These are phyloP conservation scores for Volucella bombylans DNA, from an alignment of 2,888 invertebrate genomes.

Conservation along the genomic window DNA sequence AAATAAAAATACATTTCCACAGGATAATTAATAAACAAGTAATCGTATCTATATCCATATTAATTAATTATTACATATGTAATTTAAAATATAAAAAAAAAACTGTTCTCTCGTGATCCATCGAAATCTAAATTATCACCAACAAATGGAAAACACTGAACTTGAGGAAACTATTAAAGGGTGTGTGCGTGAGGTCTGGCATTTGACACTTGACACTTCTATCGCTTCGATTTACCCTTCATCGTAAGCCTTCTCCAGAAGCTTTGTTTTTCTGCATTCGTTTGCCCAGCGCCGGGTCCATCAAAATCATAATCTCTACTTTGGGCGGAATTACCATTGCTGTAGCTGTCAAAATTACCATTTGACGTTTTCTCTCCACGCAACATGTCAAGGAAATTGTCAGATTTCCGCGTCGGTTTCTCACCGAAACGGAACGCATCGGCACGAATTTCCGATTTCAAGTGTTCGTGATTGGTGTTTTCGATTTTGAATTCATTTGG, in stretches of 20 bases:
- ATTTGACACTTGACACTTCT: slow-evolving; percentile 77
- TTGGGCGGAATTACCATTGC: slow-evolving; percentile 76
- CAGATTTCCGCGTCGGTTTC: slow-evolving; percentile 83
- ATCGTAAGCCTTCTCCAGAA: slow-evolving; percentile 88
- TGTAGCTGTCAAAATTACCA: slow-evolving; percentile 73
- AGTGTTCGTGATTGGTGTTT: slow-evolving; percentile 87
- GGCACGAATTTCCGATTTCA: slow-evolving; percentile 87
- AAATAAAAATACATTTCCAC: slow-evolving; percentile 3
- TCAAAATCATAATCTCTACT: slow-evolving; percentile 83
- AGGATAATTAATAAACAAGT: slow-evolving; percentile 12
- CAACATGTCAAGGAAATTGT: slow-evolving; percentile 87
- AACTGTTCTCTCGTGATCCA: slow-evolving; percentile 62
- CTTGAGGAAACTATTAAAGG: slow-evolving; percentile 51
- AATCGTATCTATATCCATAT: not conserved
- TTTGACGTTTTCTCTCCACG: slow-evolving; percentile 83
- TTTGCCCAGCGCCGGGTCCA: slow-evolving; percentile 80
- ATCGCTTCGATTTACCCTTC: slow-evolving; percentile 88
- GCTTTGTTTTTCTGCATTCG: slow-evolving; percentile 84
- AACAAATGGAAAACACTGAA: slow-evolving; percentile 64
- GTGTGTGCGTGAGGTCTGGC: slow-evolving; percentile 46
- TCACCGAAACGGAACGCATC: slow-evolving; percentile 86
- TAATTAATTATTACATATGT: no score
- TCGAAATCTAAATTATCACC: slow-evolving; percentile 67
- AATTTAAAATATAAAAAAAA: slow-evolving; percentile 29
- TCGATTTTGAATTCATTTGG: slow-evolving; percentile 89